phyloP scores from a whole-genome alignment of 1,140 invertebrate species.

The Campoletis sonorensis region DNA sequence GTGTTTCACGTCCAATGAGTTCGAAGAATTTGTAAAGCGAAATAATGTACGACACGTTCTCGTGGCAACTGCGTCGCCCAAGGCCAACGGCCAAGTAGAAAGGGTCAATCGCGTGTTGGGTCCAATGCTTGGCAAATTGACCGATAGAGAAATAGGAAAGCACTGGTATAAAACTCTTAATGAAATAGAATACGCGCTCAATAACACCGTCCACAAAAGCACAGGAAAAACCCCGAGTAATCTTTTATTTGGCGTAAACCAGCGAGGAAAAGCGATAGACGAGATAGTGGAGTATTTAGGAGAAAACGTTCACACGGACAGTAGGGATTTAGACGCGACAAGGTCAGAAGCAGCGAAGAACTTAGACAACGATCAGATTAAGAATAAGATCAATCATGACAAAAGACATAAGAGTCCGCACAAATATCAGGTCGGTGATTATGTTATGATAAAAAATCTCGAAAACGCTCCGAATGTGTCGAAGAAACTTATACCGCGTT shows the following conservation, averaged over 20 bases:
- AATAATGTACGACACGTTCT: too few relatives aligned
- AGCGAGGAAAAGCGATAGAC: too few relatives aligned
- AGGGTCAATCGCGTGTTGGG: slow-evolving; percentile 33
- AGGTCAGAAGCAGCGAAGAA: slow-evolving; percentile 37
- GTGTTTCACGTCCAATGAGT: not conserved
- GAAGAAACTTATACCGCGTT: slow-evolving; percentile 57
- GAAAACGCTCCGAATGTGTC: slow-evolving; percentile 47
- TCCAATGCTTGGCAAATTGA: slow-evolving; percentile 54
- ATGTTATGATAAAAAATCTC: slow-evolving; percentile 49
- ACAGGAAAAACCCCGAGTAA: slow-evolving; percentile 51
- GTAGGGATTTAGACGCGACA: slow-evolving; percentile 10
- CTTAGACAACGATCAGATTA: slow-evolving; percentile 23
- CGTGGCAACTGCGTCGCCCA: not conserved
- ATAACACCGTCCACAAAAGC: slow-evolving; percentile 54
- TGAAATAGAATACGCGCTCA: slow-evolving; percentile 57
- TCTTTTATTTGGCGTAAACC: slow-evolving; percentile 59
- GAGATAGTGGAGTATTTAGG: slow-evolving; percentile 44
- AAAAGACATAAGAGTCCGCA: slow-evolving; percentile 21
- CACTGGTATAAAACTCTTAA: slow-evolving; percentile 54
- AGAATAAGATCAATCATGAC: slow-evolving; percentile 37
- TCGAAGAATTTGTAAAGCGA: not conserved
- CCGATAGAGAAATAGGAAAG: slow-evolving; percentile 15
- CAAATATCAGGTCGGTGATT: slow-evolving; percentile 47
- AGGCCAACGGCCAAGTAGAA: too few relatives aligned
- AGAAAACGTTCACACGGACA: slow-evolving; percentile 16